Base-by-base conservation (phyloP, 2,113 vertebrate species). In the Rhinopomastus cyanomelas region DNA sequence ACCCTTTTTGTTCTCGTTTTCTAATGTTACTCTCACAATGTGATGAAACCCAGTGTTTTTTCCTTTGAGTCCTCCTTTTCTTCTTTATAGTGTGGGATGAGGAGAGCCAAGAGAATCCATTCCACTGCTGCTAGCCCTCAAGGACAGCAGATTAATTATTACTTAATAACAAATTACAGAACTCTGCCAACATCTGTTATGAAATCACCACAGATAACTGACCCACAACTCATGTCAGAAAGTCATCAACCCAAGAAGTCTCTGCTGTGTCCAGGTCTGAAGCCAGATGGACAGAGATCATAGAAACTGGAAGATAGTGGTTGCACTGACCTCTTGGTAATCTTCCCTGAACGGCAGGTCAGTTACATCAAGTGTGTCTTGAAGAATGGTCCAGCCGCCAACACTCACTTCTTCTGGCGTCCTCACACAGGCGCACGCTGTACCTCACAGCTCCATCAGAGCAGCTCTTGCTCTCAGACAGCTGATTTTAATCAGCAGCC, bases 211-310 rank as follows among this genome's bases (percentile, higher is more conserved):
- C 0, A 12, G 65, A 56, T 71, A 94, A 88, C 49, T 3, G 27
- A 91, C 88, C 80, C 89, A 56, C 22, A 3, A 51, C 49, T 52
- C 21, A 34, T 74, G 73, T 81, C 90, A 95, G 80, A 83, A 96
- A 96, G 88, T 65, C 69, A 78, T 94, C 88, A 88, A 61, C 86
- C 61, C 62, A 49, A 93, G 81, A 92, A 93, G 81, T 84, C 69
- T 8, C 0, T 75, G 73, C 62, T 80, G 20, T 30, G 91, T 39
- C 66, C 90, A 93, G 53, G 32, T 92, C 84, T 86, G 86, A 92
- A 90, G 90, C 90, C 95, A 94, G 87, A 93, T 88, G 94, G 90
- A 94, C 53, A 84, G 72, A 71, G 73, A 90, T 90, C 88, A 93
- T 62, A 95, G 81, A 92, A 90, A 81, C 32, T 44, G 57, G 65